Base-by-base conservation (phyloP, 2,113 vertebrate species). In the Oreocharis arfaki region DNA sequence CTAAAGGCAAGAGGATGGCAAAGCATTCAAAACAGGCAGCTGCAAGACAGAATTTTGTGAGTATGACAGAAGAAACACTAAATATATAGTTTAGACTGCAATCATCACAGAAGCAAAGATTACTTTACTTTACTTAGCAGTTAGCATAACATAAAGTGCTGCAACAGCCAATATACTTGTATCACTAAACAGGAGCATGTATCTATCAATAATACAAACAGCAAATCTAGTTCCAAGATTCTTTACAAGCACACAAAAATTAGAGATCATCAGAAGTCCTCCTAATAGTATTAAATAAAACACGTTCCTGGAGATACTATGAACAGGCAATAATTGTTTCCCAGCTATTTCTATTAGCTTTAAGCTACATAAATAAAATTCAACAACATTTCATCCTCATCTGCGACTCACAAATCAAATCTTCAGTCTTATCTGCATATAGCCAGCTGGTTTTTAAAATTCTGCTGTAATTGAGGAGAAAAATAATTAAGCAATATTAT, bases 401-500 rank as follows among this genome's bases (percentile, higher is more conserved):
- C 79, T 91, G 67, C 70, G 82, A 78, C 26, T 59, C 91, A 85
- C 64, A 93, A 77, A 94, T 85, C 79, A 87, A 76, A 86, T 83
- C 39, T 89, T 92, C 87, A 63, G 55, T 73, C 89, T 96, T 97
- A 97, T 96, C 93, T 96, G 85, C 83, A 90, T 56, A 76, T 39
- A 95, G 52, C 64, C 96, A 96, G 94, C 60, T 96, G 77, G 39
- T 47, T 87, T 87, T 85, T 89, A 68, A 90, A 94, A 93, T 87
- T 71, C 84, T 74, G 87, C 84, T 71, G 77, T 89, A 96, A 95
- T 87, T 88, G 80, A 92, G 75, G 80, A 69, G 41, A 33, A 94
- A 89, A 96, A 93, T 73, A 95, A 97, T 87, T 96, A 89, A 37
- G 85, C 61, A 42, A 71, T 93, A 86, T 93, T 95, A 97, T 55